Evolutionary conservation across 2,888 invertebrate genomes (phyloP).

Genomic region (Pterostichus madidus): DNA sequence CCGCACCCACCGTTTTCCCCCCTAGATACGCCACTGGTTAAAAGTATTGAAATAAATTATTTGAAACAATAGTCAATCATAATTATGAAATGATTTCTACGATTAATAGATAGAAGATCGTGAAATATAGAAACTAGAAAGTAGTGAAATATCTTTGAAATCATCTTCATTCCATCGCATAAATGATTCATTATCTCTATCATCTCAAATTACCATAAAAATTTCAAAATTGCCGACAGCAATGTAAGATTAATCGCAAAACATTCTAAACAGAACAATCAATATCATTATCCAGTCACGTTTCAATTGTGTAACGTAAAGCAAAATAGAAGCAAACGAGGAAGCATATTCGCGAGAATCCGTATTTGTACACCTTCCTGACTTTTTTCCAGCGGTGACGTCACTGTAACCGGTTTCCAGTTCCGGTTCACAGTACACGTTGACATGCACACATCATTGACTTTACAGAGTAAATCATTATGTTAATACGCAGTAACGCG

Average conservation of each 20-base stretch:
- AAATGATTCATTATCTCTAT: constrained; percentile 8
- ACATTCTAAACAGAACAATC: constrained; percentile 2
- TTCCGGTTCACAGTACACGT: constrained; percentile 59
- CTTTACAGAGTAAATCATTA: constrained; percentile 25
- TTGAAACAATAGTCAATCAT: neutral
- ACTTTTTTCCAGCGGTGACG: constrained; percentile 43
- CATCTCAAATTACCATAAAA: constrained; percentile 17
- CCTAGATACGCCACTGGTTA: no score
- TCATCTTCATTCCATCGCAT: neutral
- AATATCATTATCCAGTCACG: constrained; percentile 8
- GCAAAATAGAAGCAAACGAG: neutral
- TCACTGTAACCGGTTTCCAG: constrained; percentile 55
- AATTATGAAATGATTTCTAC: constrained; percentile 18
- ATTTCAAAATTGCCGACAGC: constrained; percentile 1
- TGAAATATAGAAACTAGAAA: neutral
- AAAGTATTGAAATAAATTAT: no score
- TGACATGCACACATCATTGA: constrained; percentile 42
- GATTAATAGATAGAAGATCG: neutral
- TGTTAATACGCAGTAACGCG: constrained; percentile 22
- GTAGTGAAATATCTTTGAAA: neutral
- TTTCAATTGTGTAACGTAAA: neutral
- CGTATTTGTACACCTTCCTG: constrained; percentile 53
- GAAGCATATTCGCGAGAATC: constrained; percentile 7
- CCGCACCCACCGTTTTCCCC: no score
- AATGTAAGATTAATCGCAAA: constrained; percentile 2